phyloP scores from a whole-genome alignment of 2,113 vertebrate genomes.

The Hiodon alosoides region DNA sequence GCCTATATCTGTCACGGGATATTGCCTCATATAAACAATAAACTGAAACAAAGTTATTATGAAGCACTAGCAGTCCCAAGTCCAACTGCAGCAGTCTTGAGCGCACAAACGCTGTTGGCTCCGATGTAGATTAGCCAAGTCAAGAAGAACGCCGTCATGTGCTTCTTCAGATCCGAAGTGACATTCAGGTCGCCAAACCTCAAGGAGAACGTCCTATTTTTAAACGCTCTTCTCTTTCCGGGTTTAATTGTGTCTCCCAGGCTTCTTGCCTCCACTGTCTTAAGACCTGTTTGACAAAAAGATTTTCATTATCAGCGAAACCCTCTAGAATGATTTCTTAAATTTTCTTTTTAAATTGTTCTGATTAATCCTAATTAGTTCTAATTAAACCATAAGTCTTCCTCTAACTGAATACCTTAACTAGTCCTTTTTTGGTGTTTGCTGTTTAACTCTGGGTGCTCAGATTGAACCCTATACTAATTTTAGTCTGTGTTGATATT shows the following conservation, averaged over 20 bases:
- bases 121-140: too few species aligned
- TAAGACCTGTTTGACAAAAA: too few species aligned
- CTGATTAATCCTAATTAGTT: too few species aligned
- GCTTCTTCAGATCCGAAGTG: slow-evolving; percentile 18
- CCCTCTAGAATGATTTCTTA: too few species aligned
- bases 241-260: slow-evolving; percentile 12
- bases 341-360: too few species aligned
- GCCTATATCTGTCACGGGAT: background rate
- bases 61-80: background rate
- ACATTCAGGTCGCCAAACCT: slow-evolving; percentile 13
- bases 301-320: too few species aligned
- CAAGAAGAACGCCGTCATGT: background rate
- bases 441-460: too few species aligned
- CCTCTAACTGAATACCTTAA: too few species aligned
- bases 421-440: too few species aligned
- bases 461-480: too few species aligned
- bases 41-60: background rate
- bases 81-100: background rate
- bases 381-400: too few species aligned
- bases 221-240: slow-evolving; percentile 17
- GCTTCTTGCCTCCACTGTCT: background rate
- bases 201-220: slow-evolving; percentile 16
- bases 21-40: background rate
- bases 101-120: background rate
- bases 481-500: too few species aligned